Evolutionary conservation across 2,888 invertebrate species (phyloP).

Genomic region (Bibio marci): DNA sequence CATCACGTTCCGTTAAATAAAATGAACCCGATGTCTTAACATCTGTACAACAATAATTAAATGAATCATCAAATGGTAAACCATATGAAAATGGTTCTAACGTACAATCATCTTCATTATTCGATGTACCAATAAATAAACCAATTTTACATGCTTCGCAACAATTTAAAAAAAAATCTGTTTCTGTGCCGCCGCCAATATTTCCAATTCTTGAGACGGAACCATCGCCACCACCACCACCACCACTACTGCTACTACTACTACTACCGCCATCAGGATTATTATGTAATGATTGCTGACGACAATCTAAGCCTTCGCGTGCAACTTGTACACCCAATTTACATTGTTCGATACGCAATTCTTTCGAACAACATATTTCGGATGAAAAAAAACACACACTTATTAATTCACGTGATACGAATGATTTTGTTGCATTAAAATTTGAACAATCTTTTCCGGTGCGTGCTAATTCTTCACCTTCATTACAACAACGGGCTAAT

Average conservation of each 20-base stretch:
- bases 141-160: slow-evolving; percentile 48
- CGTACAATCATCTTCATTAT: slow-evolving; percentile 33
- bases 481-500: slow-evolving; percentile 30
- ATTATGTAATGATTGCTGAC: too few relatives aligned
- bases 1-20: slow-evolving; percentile 5
- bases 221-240: too few relatives aligned
- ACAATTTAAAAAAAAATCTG: slow-evolving; percentile 31
- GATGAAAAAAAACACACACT: slow-evolving; percentile 42
- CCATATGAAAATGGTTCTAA: slow-evolving; percentile 36
- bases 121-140: slow-evolving; percentile 36
- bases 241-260: too few relatives aligned
- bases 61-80: slow-evolving; percentile 40
- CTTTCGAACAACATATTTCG: slow-evolving; percentile 43
- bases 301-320: slow-evolving; percentile 14
- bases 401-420: slow-evolving; percentile 37
- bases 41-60: slow-evolving; percentile 39
- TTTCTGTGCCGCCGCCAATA: slow-evolving; percentile 1
- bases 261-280: too few relatives aligned
- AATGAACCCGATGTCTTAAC: slow-evolving; percentile 5
- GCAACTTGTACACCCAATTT: slow-evolving; percentile 22
- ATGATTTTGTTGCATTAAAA: slow-evolving; percentile 33
- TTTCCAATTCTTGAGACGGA: slow-evolving; percentile 10
- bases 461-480: slow-evolving; percentile 33
- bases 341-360: slow-evolving; percentile 28
- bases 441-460: slow-evolving; percentile 31